phyloP scores from a whole-genome alignment of 2,113 vertebrate genomes.

The Lepus americanus region DNA sequence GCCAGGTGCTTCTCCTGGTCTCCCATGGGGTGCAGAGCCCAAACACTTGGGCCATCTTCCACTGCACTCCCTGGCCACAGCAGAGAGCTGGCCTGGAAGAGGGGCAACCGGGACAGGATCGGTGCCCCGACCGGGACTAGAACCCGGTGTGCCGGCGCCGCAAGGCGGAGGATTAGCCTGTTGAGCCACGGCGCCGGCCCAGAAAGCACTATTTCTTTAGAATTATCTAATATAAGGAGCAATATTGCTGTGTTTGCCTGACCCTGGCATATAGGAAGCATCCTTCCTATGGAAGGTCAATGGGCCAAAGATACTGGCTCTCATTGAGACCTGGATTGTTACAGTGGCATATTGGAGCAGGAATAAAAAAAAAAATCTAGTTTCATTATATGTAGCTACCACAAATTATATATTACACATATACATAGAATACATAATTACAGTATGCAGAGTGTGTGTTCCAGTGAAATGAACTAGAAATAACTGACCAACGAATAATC shows the following conservation, averaged over 20 bases:
- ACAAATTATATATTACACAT: background rate
- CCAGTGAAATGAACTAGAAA: background rate
- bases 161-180: too few species aligned
- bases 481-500: background rate
- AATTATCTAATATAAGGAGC: background rate
- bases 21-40: too few species aligned
- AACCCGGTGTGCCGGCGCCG: too few species aligned
- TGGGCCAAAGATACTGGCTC: too few species aligned
- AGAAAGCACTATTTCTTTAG: background rate
- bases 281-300: background rate
- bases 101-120: too few species aligned
- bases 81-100: too few species aligned
- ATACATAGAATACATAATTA: background rate
- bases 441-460: background rate
- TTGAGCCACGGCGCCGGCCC: too few species aligned
- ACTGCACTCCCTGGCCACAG: too few species aligned
- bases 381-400: background rate
- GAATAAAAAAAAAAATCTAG: background rate
- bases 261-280: rapidly evolving
- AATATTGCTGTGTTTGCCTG: background rate
- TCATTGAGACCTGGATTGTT: background rate
- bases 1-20: too few species aligned
- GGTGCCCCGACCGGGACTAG: too few species aligned
- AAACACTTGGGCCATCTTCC: too few species aligned
- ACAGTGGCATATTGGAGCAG: background rate